These are phyloP conservation scores for Mesocentrotus franciscanus DNA, from an alignment of 53 echinoderm and acorn worm species.

Conservation along the genomic window DNA sequence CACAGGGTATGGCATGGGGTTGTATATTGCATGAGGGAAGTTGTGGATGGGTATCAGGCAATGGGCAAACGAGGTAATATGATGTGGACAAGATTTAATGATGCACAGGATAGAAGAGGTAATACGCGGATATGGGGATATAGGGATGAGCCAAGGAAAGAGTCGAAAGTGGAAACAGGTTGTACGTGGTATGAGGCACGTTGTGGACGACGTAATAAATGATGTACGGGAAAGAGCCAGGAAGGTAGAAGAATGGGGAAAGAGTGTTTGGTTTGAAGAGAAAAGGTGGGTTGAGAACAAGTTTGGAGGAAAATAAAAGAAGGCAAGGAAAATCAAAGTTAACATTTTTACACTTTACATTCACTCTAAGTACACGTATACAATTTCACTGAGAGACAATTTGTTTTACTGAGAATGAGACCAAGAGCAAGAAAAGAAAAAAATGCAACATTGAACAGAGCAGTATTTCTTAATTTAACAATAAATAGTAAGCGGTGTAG, in stretches of 20 bases:
- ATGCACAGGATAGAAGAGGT: too few species aligned
- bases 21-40: too few species aligned
- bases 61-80: too few species aligned
- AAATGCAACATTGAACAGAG: not conserved
- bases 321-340: not conserved
- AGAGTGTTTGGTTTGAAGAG: not conserved
- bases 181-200: too few species aligned
- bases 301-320: not conserved
- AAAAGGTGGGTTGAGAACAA: not conserved
- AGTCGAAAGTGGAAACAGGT: too few species aligned
- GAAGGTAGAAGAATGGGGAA: not conserved
- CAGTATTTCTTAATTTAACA: not conserved
- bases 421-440: not conserved
- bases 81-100: too few species aligned
- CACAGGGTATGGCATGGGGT: too few species aligned
- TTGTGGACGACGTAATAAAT: too few species aligned
- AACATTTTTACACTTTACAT: not conserved
- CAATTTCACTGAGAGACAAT: not conserved
- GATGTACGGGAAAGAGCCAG: too few species aligned
- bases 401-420: not conserved
- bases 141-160: too few species aligned
- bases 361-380: not conserved
- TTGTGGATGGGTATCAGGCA: too few species aligned
- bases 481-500: not conserved
- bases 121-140: too few species aligned